phyloP scores from a whole-genome alignment of 2,113 vertebrate species.

The Trachemys scripta region DNA sequence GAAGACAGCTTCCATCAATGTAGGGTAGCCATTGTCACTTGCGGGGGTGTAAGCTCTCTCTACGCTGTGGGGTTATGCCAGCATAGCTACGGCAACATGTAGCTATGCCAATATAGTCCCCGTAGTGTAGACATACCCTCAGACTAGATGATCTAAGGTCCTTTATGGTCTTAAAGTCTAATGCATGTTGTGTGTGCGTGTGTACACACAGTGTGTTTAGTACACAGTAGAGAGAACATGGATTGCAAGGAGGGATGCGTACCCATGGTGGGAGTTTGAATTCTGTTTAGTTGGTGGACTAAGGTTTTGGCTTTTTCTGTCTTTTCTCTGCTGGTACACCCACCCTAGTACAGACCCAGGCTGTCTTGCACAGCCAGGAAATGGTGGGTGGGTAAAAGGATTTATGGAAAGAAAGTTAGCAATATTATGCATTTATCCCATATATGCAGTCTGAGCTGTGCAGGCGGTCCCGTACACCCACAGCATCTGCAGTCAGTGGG shows the following conservation, averaged over 20 bases:
- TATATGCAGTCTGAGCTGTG: neutral
- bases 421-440: neutral
- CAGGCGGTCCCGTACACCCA: neutral
- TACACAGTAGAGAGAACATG: neutral
- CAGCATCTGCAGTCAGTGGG: neutral
- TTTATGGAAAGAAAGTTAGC: neutral
- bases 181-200: neutral
- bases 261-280: neutral
- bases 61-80: neutral
- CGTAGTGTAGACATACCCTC: neutral
- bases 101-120: neutral
- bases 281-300: neutral
- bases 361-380: neutral
- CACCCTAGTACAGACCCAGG: neutral
- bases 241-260: neutral
- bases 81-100: neutral
- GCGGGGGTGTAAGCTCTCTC: neutral
- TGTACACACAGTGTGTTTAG: neutral
- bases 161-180: neutral
- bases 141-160: neutral
- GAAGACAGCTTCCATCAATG: too few species aligned
- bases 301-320: neutral
- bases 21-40: neutral
- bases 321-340: neutral
- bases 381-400: neutral